Evolutionary conservation across 2,113 vertebrate genomes (phyloP), one percentile per base, ranked within the genome.

Genomic region (Progne subis): DNA sequence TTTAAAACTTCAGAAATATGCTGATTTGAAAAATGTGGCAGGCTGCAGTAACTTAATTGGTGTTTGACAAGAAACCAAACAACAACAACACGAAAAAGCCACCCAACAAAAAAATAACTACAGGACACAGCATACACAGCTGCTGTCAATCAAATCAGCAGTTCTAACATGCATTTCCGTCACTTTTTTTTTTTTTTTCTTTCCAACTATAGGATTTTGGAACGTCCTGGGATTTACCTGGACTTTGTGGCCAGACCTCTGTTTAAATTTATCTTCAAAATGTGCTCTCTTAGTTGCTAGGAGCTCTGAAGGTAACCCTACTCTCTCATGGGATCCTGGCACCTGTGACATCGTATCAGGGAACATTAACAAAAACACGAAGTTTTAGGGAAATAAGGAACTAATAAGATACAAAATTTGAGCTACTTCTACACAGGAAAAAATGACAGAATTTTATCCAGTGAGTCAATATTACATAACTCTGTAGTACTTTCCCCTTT

Each of bases 211-310:
- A 39, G 12, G 29, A 46, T 72, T 86, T 92, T 88, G 28, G 34
- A 92, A 91, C 70, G 65, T 77, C 95, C 95, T 95, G 85, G 92
- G 64, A 88, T 86, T 97, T 97, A 99, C 99, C 99, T 99, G 99
- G 78, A 99, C 98, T 96, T 99, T 98, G 92, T 99, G 98, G 95
- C 99, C 99, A 85, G 99, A 99, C 98, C 98, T 98, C 95, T 99
- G 98, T 97, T 98, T 98, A 95, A 99, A 96, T 14, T 99, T 96
- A 95, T 99, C 98, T 94, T 98, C 98, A 97, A 99, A 99, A 94
- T 98, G 96, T 28, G 96, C 98, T 86, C 98, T 97, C 86, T 98
- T 97, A 90, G 96, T 92, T 94, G 95, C 95, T 69, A 98, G 98
- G 90, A 99, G 97, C 92, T 99, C 98, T 49, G 99, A 98, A 49